These are phyloP conservation scores for Acleris literana DNA, from an alignment of 2,888 invertebrate species.

Conservation along the genomic window DNA sequence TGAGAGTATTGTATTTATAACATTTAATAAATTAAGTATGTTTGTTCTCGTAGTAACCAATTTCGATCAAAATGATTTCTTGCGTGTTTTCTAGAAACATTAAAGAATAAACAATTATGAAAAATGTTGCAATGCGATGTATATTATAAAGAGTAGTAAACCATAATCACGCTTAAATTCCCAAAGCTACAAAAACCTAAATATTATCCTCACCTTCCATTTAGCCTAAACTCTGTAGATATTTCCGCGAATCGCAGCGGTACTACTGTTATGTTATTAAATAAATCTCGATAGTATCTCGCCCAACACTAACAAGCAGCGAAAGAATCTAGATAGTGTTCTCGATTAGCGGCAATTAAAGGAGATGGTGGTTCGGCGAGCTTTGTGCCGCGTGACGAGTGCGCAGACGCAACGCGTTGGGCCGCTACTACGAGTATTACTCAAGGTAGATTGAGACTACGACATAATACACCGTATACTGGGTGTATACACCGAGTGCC, in stretches of 20 bases:
- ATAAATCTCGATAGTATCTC: conserved; percentile 61
- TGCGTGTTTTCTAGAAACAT: too few relatives aligned
- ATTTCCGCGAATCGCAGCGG: conserved; percentile 37
- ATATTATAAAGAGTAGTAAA: too few relatives aligned
- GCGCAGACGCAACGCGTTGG: conserved; percentile 47
- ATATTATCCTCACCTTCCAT: conserved; percentile 1
- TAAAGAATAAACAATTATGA: too few relatives aligned
- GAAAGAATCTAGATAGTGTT: conserved; percentile 69
- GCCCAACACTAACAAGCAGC: conserved; percentile 59
- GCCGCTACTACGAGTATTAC: conserved; percentile 38
- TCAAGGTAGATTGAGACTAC: neutral
- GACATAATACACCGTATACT: neutral
- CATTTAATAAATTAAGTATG: too few relatives aligned
- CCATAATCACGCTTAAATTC: too few relatives aligned
- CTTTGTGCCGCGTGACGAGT: conserved; percentile 58
- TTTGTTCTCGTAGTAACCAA: too few relatives aligned
- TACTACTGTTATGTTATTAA: conserved; percentile 57
- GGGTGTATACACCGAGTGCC: neutral
- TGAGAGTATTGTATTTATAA: too few relatives aligned
- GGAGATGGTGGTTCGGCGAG: conserved; percentile 48
- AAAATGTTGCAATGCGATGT: too few relatives aligned
- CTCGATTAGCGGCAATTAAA: conserved; percentile 68
- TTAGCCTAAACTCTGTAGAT: conserved; percentile 13
- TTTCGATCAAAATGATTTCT: too few relatives aligned
- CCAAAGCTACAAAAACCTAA: neutral